These are phyloP conservation scores for Sipha flava DNA, from an alignment of 1,140 invertebrate species.

Conservation along the genomic window DNA sequence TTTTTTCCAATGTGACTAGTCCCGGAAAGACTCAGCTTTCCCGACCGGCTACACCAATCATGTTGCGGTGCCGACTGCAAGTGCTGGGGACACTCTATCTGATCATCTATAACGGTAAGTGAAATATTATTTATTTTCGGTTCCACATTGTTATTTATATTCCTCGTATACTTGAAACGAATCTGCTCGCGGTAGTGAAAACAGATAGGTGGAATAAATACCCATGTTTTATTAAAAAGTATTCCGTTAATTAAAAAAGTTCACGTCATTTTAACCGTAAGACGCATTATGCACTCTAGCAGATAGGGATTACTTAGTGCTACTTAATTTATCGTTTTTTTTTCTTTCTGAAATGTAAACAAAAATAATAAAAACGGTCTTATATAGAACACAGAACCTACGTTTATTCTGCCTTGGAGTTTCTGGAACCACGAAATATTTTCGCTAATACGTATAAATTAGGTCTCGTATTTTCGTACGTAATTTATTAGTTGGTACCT, in stretches of 20 bases:
- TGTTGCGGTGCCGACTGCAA: background rate
- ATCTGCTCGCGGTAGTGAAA: background rate
- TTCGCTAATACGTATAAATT: too few relatives aligned
- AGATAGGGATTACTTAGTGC: background rate
- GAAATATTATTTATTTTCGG: background rate
- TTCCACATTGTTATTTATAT: background rate
- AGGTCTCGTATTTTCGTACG: too few relatives aligned
- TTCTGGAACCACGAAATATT: too few relatives aligned
- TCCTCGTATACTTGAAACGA: background rate
- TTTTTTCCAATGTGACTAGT: background rate
- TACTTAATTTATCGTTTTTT: background rate
- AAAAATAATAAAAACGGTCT: too few relatives aligned
- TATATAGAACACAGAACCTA: too few relatives aligned
- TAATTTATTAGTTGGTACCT: too few relatives aligned
- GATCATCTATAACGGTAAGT: slow-evolving; percentile 12
- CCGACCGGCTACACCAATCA: background rate
- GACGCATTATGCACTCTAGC: too few relatives aligned
- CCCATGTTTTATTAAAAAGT: background rate
- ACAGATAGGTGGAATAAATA: background rate
- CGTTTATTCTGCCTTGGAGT: too few relatives aligned
- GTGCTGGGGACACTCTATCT: slow-evolving; percentile 17
- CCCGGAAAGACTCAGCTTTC: background rate
- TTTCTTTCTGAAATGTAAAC: too few relatives aligned
- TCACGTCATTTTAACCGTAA: too few relatives aligned
- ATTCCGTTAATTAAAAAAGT: background rate